Conservation (phyloP, 2,888 invertebrate species). For the Amphimallon solstitiale region DNA sequence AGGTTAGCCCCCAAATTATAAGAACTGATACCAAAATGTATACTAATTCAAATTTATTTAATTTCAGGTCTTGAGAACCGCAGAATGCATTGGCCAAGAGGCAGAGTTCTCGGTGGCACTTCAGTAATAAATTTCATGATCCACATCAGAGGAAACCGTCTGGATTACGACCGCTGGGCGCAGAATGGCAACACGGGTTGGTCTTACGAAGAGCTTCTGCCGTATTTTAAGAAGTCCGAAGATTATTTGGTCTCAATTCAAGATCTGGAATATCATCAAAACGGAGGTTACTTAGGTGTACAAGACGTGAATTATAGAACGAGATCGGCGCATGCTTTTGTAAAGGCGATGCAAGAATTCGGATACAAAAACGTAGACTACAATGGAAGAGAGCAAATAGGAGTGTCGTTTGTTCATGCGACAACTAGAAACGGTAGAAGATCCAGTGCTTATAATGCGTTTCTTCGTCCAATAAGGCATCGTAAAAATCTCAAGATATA, state of each 20-base stretch:
- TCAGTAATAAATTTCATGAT: constrained; percentile 63
- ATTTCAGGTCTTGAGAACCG: constrained; percentile 38
- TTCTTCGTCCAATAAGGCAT: background rate
- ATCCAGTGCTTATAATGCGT: no score
- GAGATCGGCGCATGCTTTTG: constrained; percentile 64
- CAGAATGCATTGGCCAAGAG: constrained; percentile 63
- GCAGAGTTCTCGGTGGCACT: constrained; percentile 68
- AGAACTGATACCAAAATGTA: no score
- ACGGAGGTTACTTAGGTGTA: constrained; percentile 59
- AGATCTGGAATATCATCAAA: constrained; percentile 57
- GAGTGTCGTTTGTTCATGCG: constrained; percentile 64
- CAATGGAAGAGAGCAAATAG: constrained; percentile 68
- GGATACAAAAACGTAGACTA: constrained; percentile 70
- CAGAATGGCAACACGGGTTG: constrained; percentile 77
- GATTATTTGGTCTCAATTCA: constrained; percentile 54
- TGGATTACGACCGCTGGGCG: constrained; percentile 77
- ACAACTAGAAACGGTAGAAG: constrained; percentile 37
- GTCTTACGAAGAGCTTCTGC: constrained; percentile 67
- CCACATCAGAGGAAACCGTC: constrained; percentile 69
- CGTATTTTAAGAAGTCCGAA: constrained; percentile 51
- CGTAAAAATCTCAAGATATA: constrained; percentile 4
- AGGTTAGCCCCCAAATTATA: no score
- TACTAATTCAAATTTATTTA: no score
- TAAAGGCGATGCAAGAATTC: constrained; percentile 70
- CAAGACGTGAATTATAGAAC: constrained; percentile 61